These are phyloP conservation scores for Euschistus heros DNA, from an alignment of 1,140 invertebrate genomes.

Conservation along the genomic window DNA sequence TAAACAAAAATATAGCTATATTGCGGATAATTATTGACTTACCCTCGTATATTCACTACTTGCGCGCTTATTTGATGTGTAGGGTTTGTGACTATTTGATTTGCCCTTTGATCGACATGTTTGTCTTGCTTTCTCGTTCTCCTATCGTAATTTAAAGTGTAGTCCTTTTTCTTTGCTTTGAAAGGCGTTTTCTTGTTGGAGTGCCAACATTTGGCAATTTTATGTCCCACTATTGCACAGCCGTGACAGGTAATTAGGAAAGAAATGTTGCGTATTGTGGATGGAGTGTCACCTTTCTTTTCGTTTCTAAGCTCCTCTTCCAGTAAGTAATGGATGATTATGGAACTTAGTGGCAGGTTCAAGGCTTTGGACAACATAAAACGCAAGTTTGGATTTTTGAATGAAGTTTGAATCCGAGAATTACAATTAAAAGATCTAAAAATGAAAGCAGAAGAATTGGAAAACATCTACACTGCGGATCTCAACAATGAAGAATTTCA, in stretches of 20 bases:
- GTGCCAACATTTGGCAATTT: background rate
- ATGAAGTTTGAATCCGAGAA: too few relatives aligned
- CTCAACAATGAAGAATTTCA: too few relatives aligned
- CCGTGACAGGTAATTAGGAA: background rate
- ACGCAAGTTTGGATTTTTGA: too few relatives aligned
- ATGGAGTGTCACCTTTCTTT: background rate
- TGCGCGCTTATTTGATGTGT: too few relatives aligned
- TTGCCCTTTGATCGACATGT: background rate
- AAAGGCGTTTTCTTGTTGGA: background rate
- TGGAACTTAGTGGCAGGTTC: too few relatives aligned
- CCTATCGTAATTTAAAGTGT: background rate
- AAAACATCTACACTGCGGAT: too few relatives aligned
- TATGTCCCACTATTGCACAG: background rate
- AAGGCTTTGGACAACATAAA: too few relatives aligned
- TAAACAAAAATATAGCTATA: too few relatives aligned
- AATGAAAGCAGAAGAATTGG: too few relatives aligned
- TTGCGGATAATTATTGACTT: too few relatives aligned
- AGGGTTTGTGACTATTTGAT: background rate
- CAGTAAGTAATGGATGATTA: constrained; percentile 1
- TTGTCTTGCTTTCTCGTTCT: background rate
- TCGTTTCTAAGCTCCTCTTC: background rate
- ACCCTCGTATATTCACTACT: too few relatives aligned
- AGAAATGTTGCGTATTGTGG: background rate
- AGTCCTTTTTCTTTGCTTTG: background rate
- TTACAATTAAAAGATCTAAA: too few relatives aligned